Evolutionary conservation across 2,113 vertebrate species (phyloP), one percentile per base, ranked within the genome.

Genomic region (Vulpes vulpes): DNA sequence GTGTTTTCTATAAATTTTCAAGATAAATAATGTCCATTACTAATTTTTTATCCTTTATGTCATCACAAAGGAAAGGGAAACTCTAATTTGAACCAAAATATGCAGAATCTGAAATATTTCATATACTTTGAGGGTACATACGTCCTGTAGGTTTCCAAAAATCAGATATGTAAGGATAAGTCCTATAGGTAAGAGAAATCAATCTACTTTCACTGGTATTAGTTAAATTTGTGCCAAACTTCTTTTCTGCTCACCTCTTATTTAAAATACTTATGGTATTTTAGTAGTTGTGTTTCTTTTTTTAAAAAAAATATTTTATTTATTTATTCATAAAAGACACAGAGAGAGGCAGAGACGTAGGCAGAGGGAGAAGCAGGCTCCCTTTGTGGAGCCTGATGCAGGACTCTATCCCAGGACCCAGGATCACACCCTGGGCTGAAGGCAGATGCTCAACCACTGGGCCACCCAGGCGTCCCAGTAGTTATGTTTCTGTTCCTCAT

Each of bases 81-180:
- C 38, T 49, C 35, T 83, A 1, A 19, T 55, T 80, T 53, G 16
- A 85, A 93, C 71, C 30, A 96, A 94, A 89, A 71, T 59, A 92
- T 65, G 20, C 35, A 64, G 17, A 89, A 89, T 57, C 65, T 82
- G 16, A 96, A 94, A 65, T 78, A 79, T 43, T 95, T 93, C 22
- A 43, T 55, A 22, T 73, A 93, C 86, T 78, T 81, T 55, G 3
- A 86, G 20, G 12, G 7, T 2, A 43, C 10, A 90, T 8, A 62
- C 11, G 78, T 97, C 88, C 38, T 51, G 3, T 73, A 88, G 81
- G 12, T 59, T 95, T 97, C 49, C n/a, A 73, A 86, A 86, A 83
- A 90, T 97, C 30, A 59, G 15, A 25, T 80, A 10, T 4, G 5
- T 73, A 73, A 79, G 3, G 8, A 91, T 49, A 87, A 96, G 59